Conservation (phyloP, 2,888 invertebrate species). For the Hydrotaea cyrtoneurina region DNA sequence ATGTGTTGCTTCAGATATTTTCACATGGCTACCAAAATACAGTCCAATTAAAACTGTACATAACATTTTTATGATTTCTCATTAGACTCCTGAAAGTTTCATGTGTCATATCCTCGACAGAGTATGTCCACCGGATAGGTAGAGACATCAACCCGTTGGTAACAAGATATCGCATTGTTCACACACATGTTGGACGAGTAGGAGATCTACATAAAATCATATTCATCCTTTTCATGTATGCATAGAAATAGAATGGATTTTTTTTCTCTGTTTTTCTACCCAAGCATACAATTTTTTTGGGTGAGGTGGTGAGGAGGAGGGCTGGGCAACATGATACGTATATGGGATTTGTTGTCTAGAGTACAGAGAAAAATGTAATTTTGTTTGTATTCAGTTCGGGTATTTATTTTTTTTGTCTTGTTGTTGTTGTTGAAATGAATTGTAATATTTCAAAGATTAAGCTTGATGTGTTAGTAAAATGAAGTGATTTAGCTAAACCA, state of each 20-base stretch:
- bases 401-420: background rate
- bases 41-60: conserved; percentile 3
- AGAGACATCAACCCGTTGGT: background rate
- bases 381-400: background rate
- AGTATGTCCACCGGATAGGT: background rate
- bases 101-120: background rate
- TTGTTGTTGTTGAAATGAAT: background rate
- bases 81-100: background rate
- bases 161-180: background rate
- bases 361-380: background rate
- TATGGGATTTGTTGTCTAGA: background rate
- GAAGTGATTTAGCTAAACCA: background rate
- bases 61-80: background rate
- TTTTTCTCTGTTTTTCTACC: too few species aligned
- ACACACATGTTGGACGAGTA: background rate
- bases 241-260: background rate
- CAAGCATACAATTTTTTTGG: background rate
- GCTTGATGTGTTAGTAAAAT: background rate
- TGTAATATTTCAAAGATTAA: conserved; percentile 3
- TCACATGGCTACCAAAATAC: background rate
- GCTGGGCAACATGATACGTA: background rate
- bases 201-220: background rate
- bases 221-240: background rate
- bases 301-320: background rate
- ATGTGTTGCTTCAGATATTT: too few species aligned